A percentile compares a stretch with the other conserved stretches of the same genome.
Evolutionary conservation across 1,140 invertebrate species (phyloP).

Genomic region (Protaetia brevitarsis): DNA sequence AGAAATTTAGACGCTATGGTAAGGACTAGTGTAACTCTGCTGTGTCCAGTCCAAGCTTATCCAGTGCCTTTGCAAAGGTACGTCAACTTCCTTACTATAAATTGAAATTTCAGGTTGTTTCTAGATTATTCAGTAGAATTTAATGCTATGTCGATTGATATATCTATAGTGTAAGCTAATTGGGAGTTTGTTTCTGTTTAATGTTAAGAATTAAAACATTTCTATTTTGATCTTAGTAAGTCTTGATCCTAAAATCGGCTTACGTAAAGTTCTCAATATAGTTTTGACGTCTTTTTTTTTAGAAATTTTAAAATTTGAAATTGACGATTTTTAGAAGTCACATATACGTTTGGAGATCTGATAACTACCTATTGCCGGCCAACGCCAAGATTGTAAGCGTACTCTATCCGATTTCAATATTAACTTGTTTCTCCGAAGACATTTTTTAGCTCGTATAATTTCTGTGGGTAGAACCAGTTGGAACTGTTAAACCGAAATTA

Average conservation of each 20-base stretch:
- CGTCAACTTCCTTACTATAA: slow-evolving; percentile 4
- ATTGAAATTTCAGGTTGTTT: too few species aligned
- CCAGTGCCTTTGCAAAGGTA: slow-evolving; percentile 56
- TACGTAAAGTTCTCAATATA: too few species aligned
- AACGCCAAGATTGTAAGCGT: not conserved
- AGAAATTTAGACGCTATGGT: slow-evolving; percentile 46
- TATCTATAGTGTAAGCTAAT: too few species aligned
- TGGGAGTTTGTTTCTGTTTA: too few species aligned
- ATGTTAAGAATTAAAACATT: not conserved
- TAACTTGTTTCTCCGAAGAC: not conserved
- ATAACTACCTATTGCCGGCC: not conserved
- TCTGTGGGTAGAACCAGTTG: slow-evolving; percentile 61
- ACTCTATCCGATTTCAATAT: too few species aligned
- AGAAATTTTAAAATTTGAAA: too few species aligned
- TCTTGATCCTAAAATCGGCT: too few species aligned
- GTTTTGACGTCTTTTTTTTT: too few species aligned
- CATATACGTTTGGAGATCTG: too few species aligned
- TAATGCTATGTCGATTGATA: too few species aligned
- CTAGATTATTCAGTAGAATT: too few species aligned
- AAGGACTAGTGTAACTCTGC: slow-evolving; percentile 50
- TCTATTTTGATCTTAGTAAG: not conserved
- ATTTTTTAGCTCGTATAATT: not conserved
- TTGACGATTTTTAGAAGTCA: too few species aligned
- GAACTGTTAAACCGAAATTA: slow-evolving; percentile 58
- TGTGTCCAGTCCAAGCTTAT: slow-evolving; percentile 60